Evolutionary conservation across 2,888 invertebrate genomes (phyloP).

Genomic region (Diplazon laetatorius): DNA sequence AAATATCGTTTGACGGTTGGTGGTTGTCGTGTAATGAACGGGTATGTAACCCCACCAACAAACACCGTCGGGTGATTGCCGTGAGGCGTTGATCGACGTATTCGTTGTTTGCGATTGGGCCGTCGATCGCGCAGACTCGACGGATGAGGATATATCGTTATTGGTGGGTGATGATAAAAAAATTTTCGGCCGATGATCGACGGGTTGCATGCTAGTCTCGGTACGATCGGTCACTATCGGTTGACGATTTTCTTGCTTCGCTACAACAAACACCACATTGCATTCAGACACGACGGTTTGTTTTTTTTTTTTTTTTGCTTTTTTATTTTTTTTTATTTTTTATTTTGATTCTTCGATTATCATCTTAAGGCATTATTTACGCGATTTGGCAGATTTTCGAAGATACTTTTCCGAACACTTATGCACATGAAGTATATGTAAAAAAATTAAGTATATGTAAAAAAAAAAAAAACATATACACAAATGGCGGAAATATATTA

Average conservation of each 20-base stretch:
- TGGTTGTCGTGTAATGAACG: constrained; percentile 37
- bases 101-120: constrained; percentile 58
- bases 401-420: too few relatives aligned
- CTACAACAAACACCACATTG: constrained; percentile 82
- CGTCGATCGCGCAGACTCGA: constrained; percentile 74
- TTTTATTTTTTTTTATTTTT: constrained; percentile 24
- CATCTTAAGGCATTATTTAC: constrained; percentile 61
- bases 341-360: constrained; percentile 25
- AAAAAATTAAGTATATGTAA: too few relatives aligned
- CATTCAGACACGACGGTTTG: constrained; percentile 75
- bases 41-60: constrained; percentile 74
- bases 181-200: constrained; percentile 78
- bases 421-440: too few relatives aligned
- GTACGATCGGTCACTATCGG: constrained; percentile 77
- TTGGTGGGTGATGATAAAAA: constrained; percentile 70
- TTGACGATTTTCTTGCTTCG: constrained; percentile 80
- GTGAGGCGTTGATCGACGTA: constrained; percentile 12
- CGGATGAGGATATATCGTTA: constrained; percentile 70
- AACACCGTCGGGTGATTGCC: constrained; percentile 66
- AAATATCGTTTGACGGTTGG: constrained; percentile 58
- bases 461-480: too few relatives aligned
- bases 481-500: too few relatives aligned
- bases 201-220: constrained; percentile 76
- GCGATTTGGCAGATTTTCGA: too few relatives aligned
- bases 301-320: constrained; percentile 38